Percentiles rank a stretch among this genome's conserved stretches.
phyloP scores from a whole-genome alignment of 2,888 invertebrate genomes.

The Pyrgus malvae region DNA sequence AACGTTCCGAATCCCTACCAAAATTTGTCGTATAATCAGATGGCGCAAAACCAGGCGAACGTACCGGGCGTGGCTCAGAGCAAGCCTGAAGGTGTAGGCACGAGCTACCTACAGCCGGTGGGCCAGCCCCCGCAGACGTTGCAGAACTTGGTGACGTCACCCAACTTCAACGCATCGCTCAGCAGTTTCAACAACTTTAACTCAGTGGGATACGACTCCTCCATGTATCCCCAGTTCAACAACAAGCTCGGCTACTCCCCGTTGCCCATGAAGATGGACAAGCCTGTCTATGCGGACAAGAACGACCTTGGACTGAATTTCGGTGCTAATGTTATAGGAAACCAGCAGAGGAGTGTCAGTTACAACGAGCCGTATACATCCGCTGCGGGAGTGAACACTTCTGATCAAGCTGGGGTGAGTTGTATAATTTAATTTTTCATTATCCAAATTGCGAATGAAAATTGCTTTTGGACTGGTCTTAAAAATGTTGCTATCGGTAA shows the following conservation, averaged over 20 bases:
- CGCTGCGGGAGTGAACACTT: not conserved
- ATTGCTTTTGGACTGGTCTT: too few relatives aligned
- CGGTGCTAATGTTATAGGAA: constrained; percentile 46
- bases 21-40: constrained; percentile 44
- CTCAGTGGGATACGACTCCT: constrained; percentile 59
- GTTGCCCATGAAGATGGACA: constrained; percentile 52
- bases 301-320: constrained; percentile 51
- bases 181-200: constrained; percentile 57
- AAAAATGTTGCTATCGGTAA: too few relatives aligned
- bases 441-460: not conserved
- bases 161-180: constrained; percentile 61
- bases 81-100: constrained; percentile 42
- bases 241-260: constrained; percentile 57
- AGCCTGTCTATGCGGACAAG: constrained; percentile 48
- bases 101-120: constrained; percentile 52
- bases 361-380: constrained; percentile 46
- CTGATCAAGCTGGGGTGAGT: constrained; percentile 26
- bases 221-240: constrained; percentile 70
- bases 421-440: not conserved
- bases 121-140: constrained; percentile 62
- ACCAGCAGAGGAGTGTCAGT: constrained; percentile 53
- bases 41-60: constrained; percentile 23
- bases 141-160: constrained; percentile 58
- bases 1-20: constrained; percentile 54
- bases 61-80: constrained; percentile 37